phyloP scores from a whole-genome alignment of 1,140 invertebrate genomes.

The Drosophila hydei region DNA sequence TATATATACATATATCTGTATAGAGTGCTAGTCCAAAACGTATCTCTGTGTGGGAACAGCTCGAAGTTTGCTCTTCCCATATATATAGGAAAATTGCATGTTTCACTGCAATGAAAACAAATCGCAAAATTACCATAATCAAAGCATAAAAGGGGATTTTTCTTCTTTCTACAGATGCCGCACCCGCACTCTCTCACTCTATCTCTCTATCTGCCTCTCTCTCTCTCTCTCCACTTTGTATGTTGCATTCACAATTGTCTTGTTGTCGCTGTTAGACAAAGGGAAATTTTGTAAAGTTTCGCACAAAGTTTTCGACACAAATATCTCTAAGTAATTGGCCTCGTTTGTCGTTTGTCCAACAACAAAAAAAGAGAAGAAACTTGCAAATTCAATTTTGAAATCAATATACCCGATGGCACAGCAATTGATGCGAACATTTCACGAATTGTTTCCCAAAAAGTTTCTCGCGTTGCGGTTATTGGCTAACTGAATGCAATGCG shows the following conservation, averaged over 20 bases:
- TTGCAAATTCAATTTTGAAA: conserved; percentile 64
- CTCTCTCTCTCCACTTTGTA: conserved; percentile 8
- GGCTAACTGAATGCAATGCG: conserved; percentile 17
- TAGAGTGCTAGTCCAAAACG: conserved; percentile 5
- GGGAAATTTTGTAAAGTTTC: conserved; percentile 50
- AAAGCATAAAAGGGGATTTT: conserved; percentile 69
- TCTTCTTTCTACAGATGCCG: conserved; percentile 31
- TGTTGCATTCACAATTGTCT: conserved; percentile 17
- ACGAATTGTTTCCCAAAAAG: conserved; percentile 60
- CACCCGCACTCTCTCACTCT: conserved; percentile 6
- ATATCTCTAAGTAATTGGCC: conserved; percentile 72
- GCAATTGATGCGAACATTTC: conserved; percentile 60
- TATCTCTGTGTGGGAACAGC: conserved; percentile 23
- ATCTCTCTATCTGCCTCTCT: conserved; percentile 15
- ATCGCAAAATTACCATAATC: conserved; percentile 75
- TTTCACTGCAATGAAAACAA: conserved; percentile 73
- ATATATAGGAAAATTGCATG: conserved; percentile 68
- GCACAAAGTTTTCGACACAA: conserved; percentile 57
- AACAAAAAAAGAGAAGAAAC: conserved; percentile 12
- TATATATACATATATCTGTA: conserved; percentile 1
- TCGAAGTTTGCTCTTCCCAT: conserved; percentile 43
- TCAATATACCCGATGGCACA: conserved; percentile 59
- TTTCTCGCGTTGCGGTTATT: conserved; percentile 29
- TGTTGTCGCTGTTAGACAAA: conserved; percentile 31
- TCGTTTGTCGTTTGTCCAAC: conserved; percentile 54